Percentiles rank a stretch among this genome's conserved stretches.
phyloP scores from a whole-genome alignment of 2,888 invertebrate genomes.

The Polyploca ridens region DNA sequence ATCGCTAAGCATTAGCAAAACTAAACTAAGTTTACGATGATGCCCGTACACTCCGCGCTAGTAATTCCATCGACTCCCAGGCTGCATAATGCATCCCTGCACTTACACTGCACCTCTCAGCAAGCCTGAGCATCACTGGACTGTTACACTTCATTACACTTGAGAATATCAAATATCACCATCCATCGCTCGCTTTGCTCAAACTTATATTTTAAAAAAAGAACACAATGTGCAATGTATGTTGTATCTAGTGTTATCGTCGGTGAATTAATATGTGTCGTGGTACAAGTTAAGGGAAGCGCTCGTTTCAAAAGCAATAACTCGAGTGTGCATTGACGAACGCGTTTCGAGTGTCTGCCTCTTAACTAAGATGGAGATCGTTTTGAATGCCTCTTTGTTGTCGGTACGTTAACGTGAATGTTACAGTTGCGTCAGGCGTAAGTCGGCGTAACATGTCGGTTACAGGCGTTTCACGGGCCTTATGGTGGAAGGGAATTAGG shows the following conservation, averaged over 20 bases:
- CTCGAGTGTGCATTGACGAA: slow-evolving; percentile 76
- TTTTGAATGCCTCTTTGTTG: slow-evolving; percentile 70
- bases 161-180: slow-evolving; percentile 14
- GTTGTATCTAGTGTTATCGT: background rate
- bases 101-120: slow-evolving; percentile 65
- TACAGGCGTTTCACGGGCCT: slow-evolving; percentile 28
- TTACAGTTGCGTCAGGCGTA: slow-evolving; percentile 38
- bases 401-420: slow-evolving; percentile 40
- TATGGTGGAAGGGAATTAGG: slow-evolving; percentile 37
- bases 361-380: slow-evolving; percentile 68
- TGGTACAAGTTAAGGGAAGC: slow-evolving; percentile 52
- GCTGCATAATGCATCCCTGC: slow-evolving; percentile 74
- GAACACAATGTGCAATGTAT: slow-evolving; percentile 25
- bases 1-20: slow-evolving; percentile 56
- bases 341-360: slow-evolving; percentile 70
- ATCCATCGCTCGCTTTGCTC: slow-evolving; percentile 32
- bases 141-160: slow-evolving; percentile 44
- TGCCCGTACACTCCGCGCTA: slow-evolving; percentile 37
- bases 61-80: slow-evolving; percentile 63
- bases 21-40: slow-evolving; percentile 63
- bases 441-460: slow-evolving; percentile 29
- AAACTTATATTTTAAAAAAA: background rate
- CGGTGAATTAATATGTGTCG: background rate
- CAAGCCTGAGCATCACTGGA: slow-evolving; percentile 44
- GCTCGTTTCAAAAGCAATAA: slow-evolving; percentile 71